Evolutionary conservation across 2,888 invertebrate genomes (phyloP), one percentile per base, ranked within the genome.

Genomic region (Rosalia funebris): DNA sequence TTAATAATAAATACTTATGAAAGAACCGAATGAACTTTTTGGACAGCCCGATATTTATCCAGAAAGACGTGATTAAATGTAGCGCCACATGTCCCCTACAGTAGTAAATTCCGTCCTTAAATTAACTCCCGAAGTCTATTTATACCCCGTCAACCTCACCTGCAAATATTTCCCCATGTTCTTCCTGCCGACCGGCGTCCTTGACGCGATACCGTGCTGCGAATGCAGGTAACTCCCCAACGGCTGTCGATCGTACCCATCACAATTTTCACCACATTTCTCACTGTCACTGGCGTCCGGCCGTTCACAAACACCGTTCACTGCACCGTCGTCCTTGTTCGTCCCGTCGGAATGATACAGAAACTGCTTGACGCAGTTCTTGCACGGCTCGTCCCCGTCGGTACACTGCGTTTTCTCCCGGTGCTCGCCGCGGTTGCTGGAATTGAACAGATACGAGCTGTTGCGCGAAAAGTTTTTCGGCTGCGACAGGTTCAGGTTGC

Each of bases 181-280:
- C 63, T 79, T 80, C 46, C 81, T 71, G 31, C 81, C 81, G 11
- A 77, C 79, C 1, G 81, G 81, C 48, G 77, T 81, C 68, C 81
- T 77, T 1, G 81, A 81, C 19, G 81, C 79, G 42, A 81, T 81
- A 12, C 81, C 81, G 11, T 76, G 77, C 11, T 77, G 74, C 20
- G 77, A 79, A 65, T 81, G 81, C 65, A 79, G 68, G 63, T 81
- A 81, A 63, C 77, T 79, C 5, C 81, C 81, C 55, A 81, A 71
- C 16, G 81, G 81, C 66, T 73, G 76, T 17, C 71, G 70, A 64
- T 65, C 63, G 47, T 71, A 74, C 62, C 62, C 67, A 56, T 71
- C 69, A 65, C 69, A 65, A 57, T 69, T 60, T 31, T 69, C 71
- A 56, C 55, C 65, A 37, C 57, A 62, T 52, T 60, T 63, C 17